phyloP scores from a whole-genome alignment of 2,113 vertebrate genomes.

The Neomonachus schauinslandi region DNA sequence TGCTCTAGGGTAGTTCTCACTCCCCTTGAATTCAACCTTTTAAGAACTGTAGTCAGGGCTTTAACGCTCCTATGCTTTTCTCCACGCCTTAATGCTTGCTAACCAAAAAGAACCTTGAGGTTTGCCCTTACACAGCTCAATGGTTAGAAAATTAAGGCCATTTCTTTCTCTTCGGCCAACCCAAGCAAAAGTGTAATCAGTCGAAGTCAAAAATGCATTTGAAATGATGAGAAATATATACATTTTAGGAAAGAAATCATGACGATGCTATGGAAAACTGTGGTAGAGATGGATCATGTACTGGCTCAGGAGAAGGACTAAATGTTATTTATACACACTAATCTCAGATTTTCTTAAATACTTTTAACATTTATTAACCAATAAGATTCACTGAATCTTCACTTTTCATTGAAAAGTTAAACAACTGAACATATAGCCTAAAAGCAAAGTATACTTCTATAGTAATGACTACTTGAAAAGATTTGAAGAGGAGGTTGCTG shows the following conservation, averaged over 20 bases:
- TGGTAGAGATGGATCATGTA: neutral
- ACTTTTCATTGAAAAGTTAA: constrained; percentile 7
- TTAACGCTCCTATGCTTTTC: neutral
- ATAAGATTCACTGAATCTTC: neutral
- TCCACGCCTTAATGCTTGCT: neutral
- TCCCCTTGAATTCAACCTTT: neutral
- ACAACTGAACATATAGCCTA: neutral
- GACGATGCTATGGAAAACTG: neutral
- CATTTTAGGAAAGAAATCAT: neutral
- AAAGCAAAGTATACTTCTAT: neutral
- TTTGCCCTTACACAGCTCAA: neutral
- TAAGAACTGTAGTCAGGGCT: neutral
- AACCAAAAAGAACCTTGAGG: neutral
- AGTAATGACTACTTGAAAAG: neutral
- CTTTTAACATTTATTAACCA: neutral
- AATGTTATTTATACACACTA: neutral
- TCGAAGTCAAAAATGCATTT: neutral
- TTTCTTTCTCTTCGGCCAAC: constrained; percentile 28
- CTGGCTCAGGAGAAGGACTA: neutral
- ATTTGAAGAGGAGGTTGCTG: neutral
- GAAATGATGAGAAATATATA: neutral
- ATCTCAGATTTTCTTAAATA: neutral
- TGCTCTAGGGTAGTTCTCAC: neutral
- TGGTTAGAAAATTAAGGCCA: constrained; percentile 8
- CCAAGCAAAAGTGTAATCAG: neutral